These are phyloP conservation scores for Eumacrocentrus americanus DNA, from an alignment of 2,888 invertebrate genomes.

Conservation along the genomic window DNA sequence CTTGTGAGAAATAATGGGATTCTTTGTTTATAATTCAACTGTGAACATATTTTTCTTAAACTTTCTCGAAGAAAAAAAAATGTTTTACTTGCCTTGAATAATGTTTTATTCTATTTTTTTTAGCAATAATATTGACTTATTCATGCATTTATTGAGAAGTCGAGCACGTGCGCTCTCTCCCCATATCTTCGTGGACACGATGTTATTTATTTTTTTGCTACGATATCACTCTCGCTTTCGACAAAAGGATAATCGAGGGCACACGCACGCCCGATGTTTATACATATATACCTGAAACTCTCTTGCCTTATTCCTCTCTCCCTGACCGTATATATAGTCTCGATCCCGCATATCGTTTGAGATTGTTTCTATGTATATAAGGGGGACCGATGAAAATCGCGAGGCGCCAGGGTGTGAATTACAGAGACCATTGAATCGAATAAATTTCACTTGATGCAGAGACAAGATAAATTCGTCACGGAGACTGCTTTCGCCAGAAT, in stretches of 20 bases:
- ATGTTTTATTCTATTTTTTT: background rate
- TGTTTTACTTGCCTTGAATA: too few relatives aligned
- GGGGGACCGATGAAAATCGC: background rate
- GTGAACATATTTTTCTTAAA: too few relatives aligned
- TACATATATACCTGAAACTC: background rate
- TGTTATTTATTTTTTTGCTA: background rate
- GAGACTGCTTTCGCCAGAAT: background rate
- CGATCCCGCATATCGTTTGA: background rate
- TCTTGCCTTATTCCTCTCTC: background rate
- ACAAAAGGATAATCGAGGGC: slow-evolving; percentile 17
- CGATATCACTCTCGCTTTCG: slow-evolving; percentile 1
- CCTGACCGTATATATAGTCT: too few relatives aligned
- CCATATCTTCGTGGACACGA: slow-evolving; percentile 6
- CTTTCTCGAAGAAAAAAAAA: too few relatives aligned
- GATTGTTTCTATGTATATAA: background rate
- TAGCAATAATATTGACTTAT: background rate
- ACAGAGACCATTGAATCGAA: background rate
- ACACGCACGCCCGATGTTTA: slow-evolving; percentile 10
- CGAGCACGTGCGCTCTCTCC: slow-evolving; percentile 18
- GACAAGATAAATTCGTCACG: background rate
- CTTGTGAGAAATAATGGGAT: too few relatives aligned
- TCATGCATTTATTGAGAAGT: slow-evolving; percentile 15
- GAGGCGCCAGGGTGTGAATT: background rate
- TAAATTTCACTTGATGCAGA: background rate
- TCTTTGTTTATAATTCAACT: too few relatives aligned